Evolutionary conservation across 2,888 invertebrate genomes (phyloP), one percentile per base, ranked within the genome.

Genomic region (Galerucella calmariensis): DNA sequence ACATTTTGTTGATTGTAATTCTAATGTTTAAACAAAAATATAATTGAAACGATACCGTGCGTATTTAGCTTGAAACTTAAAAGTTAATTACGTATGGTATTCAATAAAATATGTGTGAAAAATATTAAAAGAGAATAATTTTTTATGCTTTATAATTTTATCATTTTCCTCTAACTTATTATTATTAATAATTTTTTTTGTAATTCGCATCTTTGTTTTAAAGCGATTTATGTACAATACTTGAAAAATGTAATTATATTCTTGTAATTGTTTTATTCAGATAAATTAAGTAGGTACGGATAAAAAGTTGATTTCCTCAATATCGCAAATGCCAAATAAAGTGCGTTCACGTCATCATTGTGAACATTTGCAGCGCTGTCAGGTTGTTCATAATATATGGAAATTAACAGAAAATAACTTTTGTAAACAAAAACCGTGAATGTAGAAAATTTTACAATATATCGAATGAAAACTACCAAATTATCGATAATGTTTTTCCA

Each of bases 1-100:
- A 77, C 81, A 84, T 77, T 84, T 85, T 76, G 84, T 83, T 65
- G 84, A 84, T 73, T 72, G 73, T 67, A 75, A 72, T 74, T 69
- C 68, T 66, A 65, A 73, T 56, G 69, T 70, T 68, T 77, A 71
- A 74, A 75, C 8, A 16, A 44, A 65, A 27, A 62, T 62, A 44
- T 62, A 51, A 14, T n/a, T 41, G 9, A 41, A 41, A 51, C 14
- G 2, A 16, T 56, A 10, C 16, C 20, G 2, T 3, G 9, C 56
- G 2, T 56, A 56, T 56, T 56, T 56, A 2, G 10, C 56, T 56
- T 56, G 2, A 9, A n/a, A 56, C 56, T 56, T 56, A 9, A 9
- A 56, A 56, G 56, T 56, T 2, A 56, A 11, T 16, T 56, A 56
- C 10, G 20, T 10, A 16, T 8, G 56, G 16, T 56, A 48, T n/a